Evolutionary conservation across 2,797 vertebrate genomes (phyloP).

Genomic region (Hippocampus kuda): DNA sequence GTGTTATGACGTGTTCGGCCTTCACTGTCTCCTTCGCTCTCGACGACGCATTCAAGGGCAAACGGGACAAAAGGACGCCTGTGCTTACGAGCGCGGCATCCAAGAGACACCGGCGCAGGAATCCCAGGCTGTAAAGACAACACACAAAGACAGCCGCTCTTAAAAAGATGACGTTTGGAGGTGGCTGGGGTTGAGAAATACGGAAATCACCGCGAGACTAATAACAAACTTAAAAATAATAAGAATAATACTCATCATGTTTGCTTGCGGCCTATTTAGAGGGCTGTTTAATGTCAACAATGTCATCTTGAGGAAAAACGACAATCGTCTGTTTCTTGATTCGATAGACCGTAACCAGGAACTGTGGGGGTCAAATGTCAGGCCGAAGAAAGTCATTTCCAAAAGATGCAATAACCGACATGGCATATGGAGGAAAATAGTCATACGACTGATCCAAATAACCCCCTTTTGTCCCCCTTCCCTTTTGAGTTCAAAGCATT

Average conservation of each 20-base stretch:
- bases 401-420: no score
- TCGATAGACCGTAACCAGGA: no score
- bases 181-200: not conserved
- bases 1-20: conserved; percentile 5
- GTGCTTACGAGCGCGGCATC: conserved; percentile 33
- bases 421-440: not conserved
- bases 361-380: no score
- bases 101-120: conserved; percentile 30
- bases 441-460: not conserved
- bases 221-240: not conserved
- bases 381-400: no score
- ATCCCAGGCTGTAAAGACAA: conserved; percentile 44
- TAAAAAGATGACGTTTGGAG: conserved; percentile 37
- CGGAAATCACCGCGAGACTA: not conserved
- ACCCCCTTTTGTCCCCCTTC: not conserved
- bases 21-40: conserved; percentile 4
- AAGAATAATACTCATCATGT: not conserved
- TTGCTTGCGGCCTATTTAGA: not conserved
- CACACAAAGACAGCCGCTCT: conserved; percentile 38
- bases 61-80: conserved; percentile 31
- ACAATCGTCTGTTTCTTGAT: no score
- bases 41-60: conserved; percentile 30
- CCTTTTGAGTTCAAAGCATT: not conserved
- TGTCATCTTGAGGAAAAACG: no score
- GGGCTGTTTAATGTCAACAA: not conserved